Conservation (phyloP, 2,797 vertebrate species). For the Parambassis ranga region DNA sequence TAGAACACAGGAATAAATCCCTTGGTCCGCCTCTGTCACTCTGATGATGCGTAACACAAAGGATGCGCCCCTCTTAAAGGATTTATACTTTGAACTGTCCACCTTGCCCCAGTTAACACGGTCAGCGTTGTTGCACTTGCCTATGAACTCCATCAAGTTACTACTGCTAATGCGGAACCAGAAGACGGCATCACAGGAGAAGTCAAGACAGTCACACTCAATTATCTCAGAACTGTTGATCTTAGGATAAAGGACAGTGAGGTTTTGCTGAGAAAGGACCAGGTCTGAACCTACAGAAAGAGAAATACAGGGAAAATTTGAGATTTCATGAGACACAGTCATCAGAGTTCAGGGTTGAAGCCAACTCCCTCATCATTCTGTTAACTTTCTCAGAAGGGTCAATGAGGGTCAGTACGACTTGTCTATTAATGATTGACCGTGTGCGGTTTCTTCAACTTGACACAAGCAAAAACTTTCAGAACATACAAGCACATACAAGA, state of each 20-base stretch:
- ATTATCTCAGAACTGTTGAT: constrained; percentile 22
- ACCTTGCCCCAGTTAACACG: accelerated
- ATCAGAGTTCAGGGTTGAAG: too few relatives aligned
- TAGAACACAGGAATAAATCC: constrained; percentile 74
- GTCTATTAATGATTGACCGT: too few relatives aligned
- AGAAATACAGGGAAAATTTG: background rate
- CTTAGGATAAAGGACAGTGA: constrained; percentile 21
- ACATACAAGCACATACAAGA: background rate
- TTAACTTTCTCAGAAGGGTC: background rate
- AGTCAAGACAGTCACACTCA: constrained; percentile 41
- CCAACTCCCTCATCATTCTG: background rate
- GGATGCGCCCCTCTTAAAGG: background rate
- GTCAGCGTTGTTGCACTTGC: constrained; percentile 35
- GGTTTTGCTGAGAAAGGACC: background rate
- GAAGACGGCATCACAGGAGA: constrained; percentile 36
- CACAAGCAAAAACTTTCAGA: background rate
- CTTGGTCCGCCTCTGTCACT: constrained; percentile 56
- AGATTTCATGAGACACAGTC: background rate
- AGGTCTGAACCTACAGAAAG: constrained; percentile 36
- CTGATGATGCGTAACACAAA: constrained; percentile 59
- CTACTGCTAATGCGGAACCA: constrained; percentile 62
- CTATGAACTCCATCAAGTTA: constrained; percentile 34
- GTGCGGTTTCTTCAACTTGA: background rate
- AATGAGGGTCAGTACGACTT: too few relatives aligned
- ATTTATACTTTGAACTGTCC: accelerated